Evolutionary conservation across 2,888 invertebrate species (phyloP), one percentile per base, ranked within the genome.

Genomic region (Tetragonisca angustula): DNA sequence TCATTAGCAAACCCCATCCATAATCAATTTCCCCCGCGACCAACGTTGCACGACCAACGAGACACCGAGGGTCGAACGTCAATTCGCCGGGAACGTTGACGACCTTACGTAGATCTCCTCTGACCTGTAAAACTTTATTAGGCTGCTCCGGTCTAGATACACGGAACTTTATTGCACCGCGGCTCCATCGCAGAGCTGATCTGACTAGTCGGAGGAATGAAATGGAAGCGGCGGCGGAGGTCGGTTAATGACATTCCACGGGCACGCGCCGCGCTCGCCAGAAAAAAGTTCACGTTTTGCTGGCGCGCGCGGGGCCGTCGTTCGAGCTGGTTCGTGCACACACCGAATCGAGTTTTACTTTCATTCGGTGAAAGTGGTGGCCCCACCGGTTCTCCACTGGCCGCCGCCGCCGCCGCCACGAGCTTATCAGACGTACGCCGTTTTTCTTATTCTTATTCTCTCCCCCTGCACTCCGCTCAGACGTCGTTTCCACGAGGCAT

Each of bases 351-450:
- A 86, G 89, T 88, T 89, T 90, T 87, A 90, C 89, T 89, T 89
- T 89, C 89, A 85, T 89, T 88, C 88, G 90, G 89, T 87, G 89
- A 89, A 89, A 89, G 89, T 89, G 84, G 81, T 79, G 78, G 61
- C 79, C 84, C 85, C 74, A 65, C 74, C 81, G 76, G 79, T 76
- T 76, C 82, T 71, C 67, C 67, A 24, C 50, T 52, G 50, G 64
- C 24, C 71, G 59, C 24, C 43, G 64, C 24, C 71, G 59, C 24
- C 43, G 59, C 67, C 65, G 79, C 77, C 73, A 68, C 75, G 65
- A 70, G 83, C 88, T 88, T 89, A 89, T 89, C 88, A 76, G 78
- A 79, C 82, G 75, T 71, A 52, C 83, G 64, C 69, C 85, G 81
- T 87, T 87, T 86, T 87, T 86, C 76, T 83, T 83, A 77, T 86